Percentiles rank a stretch among this genome's conserved stretches.
These are phyloP conservation scores for Drosophila sp. DNA, from an alignment of 1,140 invertebrate species.

Conservation along the genomic window DNA sequence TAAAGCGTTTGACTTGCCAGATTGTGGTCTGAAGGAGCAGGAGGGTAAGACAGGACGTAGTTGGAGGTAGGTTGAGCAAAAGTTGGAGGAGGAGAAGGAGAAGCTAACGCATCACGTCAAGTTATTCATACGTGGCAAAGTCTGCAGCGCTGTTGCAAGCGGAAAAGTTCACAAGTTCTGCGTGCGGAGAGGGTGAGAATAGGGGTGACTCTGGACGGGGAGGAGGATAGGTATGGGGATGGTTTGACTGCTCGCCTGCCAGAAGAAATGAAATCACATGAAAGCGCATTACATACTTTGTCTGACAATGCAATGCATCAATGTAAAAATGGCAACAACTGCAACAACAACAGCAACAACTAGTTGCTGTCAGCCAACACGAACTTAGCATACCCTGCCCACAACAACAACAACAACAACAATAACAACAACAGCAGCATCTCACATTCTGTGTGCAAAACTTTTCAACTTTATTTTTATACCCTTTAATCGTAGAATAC, in stretches of 20 bases:
- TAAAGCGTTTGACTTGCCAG: slow-evolving; percentile 20
- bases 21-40: not conserved
- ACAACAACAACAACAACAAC: slow-evolving; percentile 7
- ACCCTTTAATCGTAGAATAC: too few relatives aligned
- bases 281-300: slow-evolving; percentile 72
- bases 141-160: slow-evolving; percentile 18
- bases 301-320: slow-evolving; percentile 47
- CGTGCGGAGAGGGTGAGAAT: not conserved
- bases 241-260: not conserved
- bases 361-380: slow-evolving; percentile 16
- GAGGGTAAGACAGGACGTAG: too few relatives aligned
- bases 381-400: slow-evolving; percentile 40
- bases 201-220: not conserved
- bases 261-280: slow-evolving; percentile 61
- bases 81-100: not conserved
- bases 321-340: not conserved
- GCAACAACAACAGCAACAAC: slow-evolving; percentile 18
- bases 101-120: slow-evolving; percentile 32
- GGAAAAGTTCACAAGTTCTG: slow-evolving; percentile 41
- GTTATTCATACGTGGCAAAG: slow-evolving; percentile 51
- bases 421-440: slow-evolving; percentile 4
- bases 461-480: slow-evolving; percentile 69
- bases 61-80: not conserved
- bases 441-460: slow-evolving; percentile 36
- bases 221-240: not conserved